These are phyloP conservation scores for Dasyurus viverrinus DNA, from an alignment of 2,113 vertebrate genomes.

Conservation along the genomic window DNA sequence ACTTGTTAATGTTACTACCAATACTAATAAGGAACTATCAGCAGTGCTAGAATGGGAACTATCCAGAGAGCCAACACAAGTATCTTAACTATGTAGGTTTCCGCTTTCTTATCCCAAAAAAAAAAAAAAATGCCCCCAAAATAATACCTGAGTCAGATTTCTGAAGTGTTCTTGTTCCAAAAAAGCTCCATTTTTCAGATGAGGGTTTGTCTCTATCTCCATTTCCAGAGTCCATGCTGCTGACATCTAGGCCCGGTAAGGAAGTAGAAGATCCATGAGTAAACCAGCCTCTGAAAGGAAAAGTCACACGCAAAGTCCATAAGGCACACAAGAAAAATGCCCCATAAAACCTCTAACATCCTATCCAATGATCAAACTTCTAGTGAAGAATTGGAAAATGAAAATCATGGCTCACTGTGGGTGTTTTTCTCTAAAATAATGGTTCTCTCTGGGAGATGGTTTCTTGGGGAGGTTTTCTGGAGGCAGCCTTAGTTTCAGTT, in stretches of 20 bases:
- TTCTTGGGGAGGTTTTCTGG: no score
- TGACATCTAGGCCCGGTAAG: constrained; percentile 83
- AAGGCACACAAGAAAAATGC: neutral
- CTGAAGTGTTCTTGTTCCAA: constrained; percentile 90
- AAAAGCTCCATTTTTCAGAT: constrained; percentile 92
- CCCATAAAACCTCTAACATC: neutral
- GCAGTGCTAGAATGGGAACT: neutral
- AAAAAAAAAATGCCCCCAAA: neutral
- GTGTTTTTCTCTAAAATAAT: no score
- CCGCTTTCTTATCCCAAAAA: neutral
- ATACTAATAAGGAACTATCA: neutral
- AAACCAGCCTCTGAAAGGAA: constrained; percentile 90
- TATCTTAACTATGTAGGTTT: neutral
- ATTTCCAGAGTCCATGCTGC: constrained; percentile 81
- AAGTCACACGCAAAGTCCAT: neutral
- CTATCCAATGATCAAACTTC: neutral
- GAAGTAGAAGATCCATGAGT: constrained; percentile 86
- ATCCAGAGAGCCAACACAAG: neutral
- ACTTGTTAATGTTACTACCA: neutral
- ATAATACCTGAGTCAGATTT: constrained; percentile 91
- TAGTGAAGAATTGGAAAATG: neutral
- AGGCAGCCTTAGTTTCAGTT: no score
- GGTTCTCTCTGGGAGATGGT: no score
- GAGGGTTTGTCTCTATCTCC: constrained; percentile 85
- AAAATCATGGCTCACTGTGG: neutral